Base-by-base conservation (phyloP, 2,797 vertebrate genomes). In the Hoplostethus atlanticus region DNA sequence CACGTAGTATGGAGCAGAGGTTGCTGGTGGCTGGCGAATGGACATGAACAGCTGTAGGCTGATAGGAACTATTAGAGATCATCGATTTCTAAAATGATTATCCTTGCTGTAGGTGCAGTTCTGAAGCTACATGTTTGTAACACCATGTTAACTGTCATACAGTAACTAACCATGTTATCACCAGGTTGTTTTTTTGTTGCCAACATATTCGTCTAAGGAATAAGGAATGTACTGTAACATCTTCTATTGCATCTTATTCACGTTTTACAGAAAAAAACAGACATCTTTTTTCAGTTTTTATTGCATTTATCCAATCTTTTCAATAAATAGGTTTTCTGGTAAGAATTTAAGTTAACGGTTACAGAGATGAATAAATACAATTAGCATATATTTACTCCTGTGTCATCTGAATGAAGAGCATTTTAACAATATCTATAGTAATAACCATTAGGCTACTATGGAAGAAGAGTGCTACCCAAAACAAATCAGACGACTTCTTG, bases 291-390 rank as follows among this genome's bases (percentile, higher is more conserved):
- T 6, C 21, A 17, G 28, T 21, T 66, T 57, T 56, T 56, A 52
- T 56, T n/a, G 58, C 28, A 68, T 66, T 58, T 4, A 46, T 69
- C 42, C 17, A 42, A 10, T 38, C 8, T 71, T 76, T 83, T 67
- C 78, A 82, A 75, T 67, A 67, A 6, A 76, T n/a, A 17, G 5
- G 44, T 34, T 40, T 21, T 64, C 1, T 31, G 4, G 55, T 47
- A 47, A 17, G 15, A 63, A 65, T 28, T 68, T 64, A 44, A 46
- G 9, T 8, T 78, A 56, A 60, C 44, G 68, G 16, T 71, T 56
- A 34, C 21, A 81, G 50, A 78, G 42, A 62, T 40, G 66, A 61
- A 7, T 53, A 57, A 36, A 53, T 52, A 76, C 5, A 60, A 61
- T 58, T 85, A 65, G 51, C 62, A 28, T 64, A 42, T 7, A 53